These are phyloP conservation scores for Enhydra lutris DNA, from an alignment of 2,113 vertebrate genomes.

Conservation along the genomic window DNA sequence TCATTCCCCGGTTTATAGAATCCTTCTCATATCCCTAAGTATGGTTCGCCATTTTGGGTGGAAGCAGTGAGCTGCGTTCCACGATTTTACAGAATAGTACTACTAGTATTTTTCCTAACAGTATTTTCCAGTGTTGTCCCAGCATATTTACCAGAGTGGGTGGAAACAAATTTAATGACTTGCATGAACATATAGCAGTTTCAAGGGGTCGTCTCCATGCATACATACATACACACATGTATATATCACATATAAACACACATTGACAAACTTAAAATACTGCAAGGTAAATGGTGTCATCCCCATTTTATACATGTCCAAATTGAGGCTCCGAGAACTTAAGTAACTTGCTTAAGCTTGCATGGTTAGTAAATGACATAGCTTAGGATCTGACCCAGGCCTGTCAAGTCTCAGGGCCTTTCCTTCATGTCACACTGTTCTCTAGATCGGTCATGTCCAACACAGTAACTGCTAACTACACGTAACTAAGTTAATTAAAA, in stretches of 20 bases:
- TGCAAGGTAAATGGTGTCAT: neutral
- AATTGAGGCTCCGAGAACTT: neutral
- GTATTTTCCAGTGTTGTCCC: neutral
- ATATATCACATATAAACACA: neutral
- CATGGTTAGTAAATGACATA: neutral
- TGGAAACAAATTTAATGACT: neutral
- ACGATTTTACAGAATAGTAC: neutral
- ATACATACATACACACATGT: too few relatives aligned
- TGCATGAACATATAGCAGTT: neutral
- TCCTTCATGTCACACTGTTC: neutral
- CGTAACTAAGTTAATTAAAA: neutral
- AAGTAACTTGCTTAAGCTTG: neutral
- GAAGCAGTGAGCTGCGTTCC: neutral
- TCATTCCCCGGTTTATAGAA: neutral
- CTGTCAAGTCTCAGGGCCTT: neutral
- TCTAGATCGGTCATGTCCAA: neutral
- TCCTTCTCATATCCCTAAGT: neutral
- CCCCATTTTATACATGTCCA: neutral
- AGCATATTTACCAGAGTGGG: neutral
- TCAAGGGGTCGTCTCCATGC: neutral
- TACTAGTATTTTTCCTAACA: neutral
- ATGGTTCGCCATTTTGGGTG: neutral
- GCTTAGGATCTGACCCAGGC: neutral
- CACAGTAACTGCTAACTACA: neutral
- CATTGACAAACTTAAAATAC: neutral